A percentile compares a stretch with the other conserved stretches of the same genome.
Conservation (phyloP, 1,140 invertebrate species). For the Protaetia brevitarsis region DNA sequence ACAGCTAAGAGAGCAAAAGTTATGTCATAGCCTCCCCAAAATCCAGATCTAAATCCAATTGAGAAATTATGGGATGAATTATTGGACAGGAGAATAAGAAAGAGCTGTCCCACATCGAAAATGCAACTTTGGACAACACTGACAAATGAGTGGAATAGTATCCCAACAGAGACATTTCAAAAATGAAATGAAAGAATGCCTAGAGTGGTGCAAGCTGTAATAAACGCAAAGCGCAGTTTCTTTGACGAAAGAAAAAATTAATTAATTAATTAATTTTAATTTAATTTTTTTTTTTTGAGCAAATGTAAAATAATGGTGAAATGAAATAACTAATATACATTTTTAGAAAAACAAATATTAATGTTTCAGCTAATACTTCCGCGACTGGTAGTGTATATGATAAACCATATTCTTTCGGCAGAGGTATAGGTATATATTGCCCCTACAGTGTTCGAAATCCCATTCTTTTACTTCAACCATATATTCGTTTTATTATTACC, state of each 20-base stretch:
- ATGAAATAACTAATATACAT: neutral
- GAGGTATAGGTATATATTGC: no score
- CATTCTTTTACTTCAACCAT: no score
- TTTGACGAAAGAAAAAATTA: neutral
- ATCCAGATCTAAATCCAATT: conserved; percentile 4
- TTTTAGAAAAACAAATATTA: neutral
- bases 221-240: neutral
- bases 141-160: neutral
- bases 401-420: no score
- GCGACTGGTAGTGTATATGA: conserved; percentile 1
- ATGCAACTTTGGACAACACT: neutral
- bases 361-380: no score
- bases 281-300: neutral
- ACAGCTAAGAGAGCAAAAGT: neutral
- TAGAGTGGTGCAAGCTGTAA: neutral
- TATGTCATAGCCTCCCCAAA: neutral
- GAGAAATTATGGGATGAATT: neutral
- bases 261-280: neutral
- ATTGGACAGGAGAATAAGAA: neutral
- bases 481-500: no score
- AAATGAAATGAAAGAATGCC: conserved; percentile 14
- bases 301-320: neutral
- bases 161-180: neutral
- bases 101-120: neutral
- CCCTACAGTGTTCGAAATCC: no score